phyloP scores from a whole-genome alignment of 30 jellyfish, hydroid and myxozoan genomes.

The Rhopilema esculentum region DNA sequence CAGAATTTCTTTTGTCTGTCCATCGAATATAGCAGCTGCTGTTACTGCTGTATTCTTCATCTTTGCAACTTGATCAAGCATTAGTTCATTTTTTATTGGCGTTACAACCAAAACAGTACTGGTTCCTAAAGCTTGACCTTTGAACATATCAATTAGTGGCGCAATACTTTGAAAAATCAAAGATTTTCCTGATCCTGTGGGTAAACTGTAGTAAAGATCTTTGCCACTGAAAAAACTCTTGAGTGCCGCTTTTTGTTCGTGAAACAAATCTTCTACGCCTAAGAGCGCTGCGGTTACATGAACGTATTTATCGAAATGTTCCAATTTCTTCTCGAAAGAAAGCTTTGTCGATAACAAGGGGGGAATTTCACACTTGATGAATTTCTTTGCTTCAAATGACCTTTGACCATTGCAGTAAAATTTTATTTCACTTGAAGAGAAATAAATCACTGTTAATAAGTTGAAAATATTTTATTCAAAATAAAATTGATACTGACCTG shows the following conservation, averaged over 20 bases:
- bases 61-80: conserved; percentile 38
- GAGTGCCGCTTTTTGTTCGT: neutral
- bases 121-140: conserved; percentile 12
- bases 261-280: neutral
- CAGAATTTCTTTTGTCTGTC: conserved; percentile 9
- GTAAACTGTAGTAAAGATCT: neutral
- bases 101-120: conserved; percentile 21
- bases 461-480: neutral
- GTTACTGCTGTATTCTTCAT: conserved; percentile 12
- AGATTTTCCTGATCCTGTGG: conserved; percentile 11
- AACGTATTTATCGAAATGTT: neutral
- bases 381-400: conserved; percentile 26
- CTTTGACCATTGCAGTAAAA: conserved; percentile 35
- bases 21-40: conserved; percentile 19
- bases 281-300: neutral
- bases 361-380: conserved; percentile 37
- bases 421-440: conserved; percentile 27
- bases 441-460: neutral
- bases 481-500: neutral
- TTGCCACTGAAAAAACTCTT: neutral
- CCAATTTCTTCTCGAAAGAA: neutral
- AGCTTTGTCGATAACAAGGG: conserved; percentile 38
- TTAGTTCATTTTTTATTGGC: conserved; percentile 33
- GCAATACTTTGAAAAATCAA: conserved; percentile 35
- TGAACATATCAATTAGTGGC: neutral